Conservation (phyloP, 2,888 invertebrate species). For the Orthosia cruda region DNA sequence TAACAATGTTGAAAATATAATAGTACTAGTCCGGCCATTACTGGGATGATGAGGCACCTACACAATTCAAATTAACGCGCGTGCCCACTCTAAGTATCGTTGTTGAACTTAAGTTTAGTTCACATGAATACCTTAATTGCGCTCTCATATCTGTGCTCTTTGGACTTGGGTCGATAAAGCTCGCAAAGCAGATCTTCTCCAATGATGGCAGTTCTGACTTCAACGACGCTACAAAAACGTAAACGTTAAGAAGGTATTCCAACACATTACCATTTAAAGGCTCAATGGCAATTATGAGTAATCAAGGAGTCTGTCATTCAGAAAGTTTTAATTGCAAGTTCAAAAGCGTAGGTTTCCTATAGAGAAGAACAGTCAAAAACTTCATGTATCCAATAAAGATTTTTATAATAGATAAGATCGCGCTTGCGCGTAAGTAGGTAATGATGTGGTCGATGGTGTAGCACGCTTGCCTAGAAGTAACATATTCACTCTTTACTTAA, state of each 20-base stretch:
- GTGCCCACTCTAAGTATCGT: constrained; percentile 37
- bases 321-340: neutral
- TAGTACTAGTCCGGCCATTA: constrained; percentile 71
- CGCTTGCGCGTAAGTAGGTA: no score
- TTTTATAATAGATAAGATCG: no score
- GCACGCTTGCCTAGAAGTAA: no score
- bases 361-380: neutral
- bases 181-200: neutral
- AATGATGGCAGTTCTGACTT: neutral
- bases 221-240: neutral
- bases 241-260: neutral
- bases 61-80: constrained; percentile 72
- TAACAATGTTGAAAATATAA: constrained; percentile 79
- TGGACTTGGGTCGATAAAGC: neutral
- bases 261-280: neutral
- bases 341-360: neutral
- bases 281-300: neutral
- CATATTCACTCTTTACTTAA: no score
- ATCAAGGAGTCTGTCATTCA: neutral
- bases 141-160: neutral
- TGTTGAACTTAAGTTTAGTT: constrained; percentile 53
- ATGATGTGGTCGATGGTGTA: no score
- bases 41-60: constrained; percentile 74
- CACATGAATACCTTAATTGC: constrained; percentile 36
- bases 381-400: no score